Evolutionary conservation across 2,888 invertebrate genomes (phyloP).

Genomic region (Exocentrus adspersus): DNA sequence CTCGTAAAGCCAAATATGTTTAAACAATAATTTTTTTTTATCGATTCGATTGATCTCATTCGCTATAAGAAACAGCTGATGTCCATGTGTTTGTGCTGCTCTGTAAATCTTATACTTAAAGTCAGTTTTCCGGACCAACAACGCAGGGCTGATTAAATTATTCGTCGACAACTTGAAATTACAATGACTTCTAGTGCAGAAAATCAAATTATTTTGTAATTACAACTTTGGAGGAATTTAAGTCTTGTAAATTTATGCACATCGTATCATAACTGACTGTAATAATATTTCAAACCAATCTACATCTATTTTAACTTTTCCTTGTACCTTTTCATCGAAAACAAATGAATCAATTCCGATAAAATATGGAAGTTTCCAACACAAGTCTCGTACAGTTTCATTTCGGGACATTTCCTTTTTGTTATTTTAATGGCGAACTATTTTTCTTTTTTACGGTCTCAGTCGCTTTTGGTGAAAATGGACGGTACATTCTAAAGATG

Average conservation of each 20-base stretch:
- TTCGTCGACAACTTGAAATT: constrained; percentile 48
- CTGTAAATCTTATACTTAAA: constrained; percentile 15
- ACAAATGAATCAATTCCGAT: constrained; percentile 44
- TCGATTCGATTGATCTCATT: too few species aligned
- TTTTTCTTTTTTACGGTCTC: constrained; percentile 30
- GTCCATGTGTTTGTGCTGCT: too few species aligned
- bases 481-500: constrained; percentile 29
- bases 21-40: too few species aligned
- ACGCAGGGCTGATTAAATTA: constrained; percentile 46
- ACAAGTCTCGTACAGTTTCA: constrained; percentile 27
- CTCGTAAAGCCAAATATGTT: too few species aligned
- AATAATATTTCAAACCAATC: constrained; percentile 29
- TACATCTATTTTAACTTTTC: constrained; percentile 28
- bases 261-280: constrained; percentile 38
- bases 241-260: constrained; percentile 41
- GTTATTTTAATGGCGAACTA: constrained; percentile 38
- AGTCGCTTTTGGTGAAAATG: constrained; percentile 26
- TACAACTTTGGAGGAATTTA: constrained; percentile 58
- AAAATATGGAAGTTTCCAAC: constrained; percentile 43
- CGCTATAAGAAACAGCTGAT: too few species aligned
- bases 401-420: constrained; percentile 36
- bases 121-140: constrained; percentile 39
- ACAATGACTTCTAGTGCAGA: constrained; percentile 55
- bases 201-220: constrained; percentile 61
- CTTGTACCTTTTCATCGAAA: constrained; percentile 39